These are phyloP conservation scores for Cryptus armator DNA, from an alignment of 2,888 invertebrate species.

Conservation along the genomic window DNA sequence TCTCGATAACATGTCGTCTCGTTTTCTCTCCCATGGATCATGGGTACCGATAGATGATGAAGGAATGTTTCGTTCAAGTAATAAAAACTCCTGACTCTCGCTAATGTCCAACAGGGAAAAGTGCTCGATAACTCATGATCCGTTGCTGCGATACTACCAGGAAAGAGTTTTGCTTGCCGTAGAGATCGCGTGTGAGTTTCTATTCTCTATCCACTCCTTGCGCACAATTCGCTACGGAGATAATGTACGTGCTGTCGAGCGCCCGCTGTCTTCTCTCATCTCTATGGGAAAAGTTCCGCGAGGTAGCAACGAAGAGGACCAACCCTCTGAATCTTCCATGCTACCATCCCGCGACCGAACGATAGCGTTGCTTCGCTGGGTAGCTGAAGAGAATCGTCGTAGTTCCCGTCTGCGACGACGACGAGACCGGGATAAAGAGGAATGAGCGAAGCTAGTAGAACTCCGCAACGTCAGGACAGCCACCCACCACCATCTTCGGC, in stretches of 20 bases:
- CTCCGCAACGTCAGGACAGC: conserved; percentile 47
- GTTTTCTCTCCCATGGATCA: background rate
- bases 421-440: background rate
- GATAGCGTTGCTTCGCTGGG: conserved; percentile 40
- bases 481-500: conserved; percentile 51
- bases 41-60: background rate
- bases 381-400: conserved; percentile 11
- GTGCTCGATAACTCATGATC: conserved; percentile 45
- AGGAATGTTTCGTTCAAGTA: background rate
- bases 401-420: background rate
- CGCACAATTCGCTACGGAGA: background rate
- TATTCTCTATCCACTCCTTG: conserved; percentile 16
- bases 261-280: background rate
- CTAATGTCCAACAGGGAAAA: conserved; percentile 12
- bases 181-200: conserved; percentile 20
- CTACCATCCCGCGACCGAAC: background rate
- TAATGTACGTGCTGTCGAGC: conserved; percentile 17
- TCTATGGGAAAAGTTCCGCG: conserved; percentile 42
- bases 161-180: conserved; percentile 10
- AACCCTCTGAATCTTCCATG: conserved; percentile 19
- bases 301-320: conserved; percentile 4
- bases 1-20: background rate
- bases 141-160: conserved; percentile 21
- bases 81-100: conserved; percentile 13
- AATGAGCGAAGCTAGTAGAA: background rate